Evolutionary conservation across 2,113 vertebrate genomes (phyloP).

Genomic region (Athene cunicularia): DNA sequence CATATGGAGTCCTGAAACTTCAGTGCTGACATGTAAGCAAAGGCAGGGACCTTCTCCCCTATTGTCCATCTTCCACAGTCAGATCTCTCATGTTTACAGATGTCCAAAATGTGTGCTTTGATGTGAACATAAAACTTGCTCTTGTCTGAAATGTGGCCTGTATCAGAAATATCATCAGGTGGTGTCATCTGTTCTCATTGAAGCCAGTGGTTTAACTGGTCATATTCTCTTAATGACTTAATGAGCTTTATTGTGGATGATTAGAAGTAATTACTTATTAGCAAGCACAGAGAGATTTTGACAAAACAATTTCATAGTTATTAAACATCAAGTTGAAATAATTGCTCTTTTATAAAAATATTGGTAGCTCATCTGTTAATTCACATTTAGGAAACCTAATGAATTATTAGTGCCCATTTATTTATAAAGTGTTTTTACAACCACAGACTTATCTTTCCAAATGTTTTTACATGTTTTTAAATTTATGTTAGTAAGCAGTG

Average conservation of each 20-base stretch:
- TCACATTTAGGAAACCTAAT: not conserved
- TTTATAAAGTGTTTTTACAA: not conserved
- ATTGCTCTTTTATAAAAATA: not conserved
- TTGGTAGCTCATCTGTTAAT: not conserved
- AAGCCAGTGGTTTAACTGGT: not conserved
- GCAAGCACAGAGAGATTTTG: not conserved
- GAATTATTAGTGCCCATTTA: not conserved
- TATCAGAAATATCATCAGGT: not conserved
- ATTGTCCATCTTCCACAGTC: not conserved
- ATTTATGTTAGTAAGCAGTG: not conserved
- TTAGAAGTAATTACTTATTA: conserved; percentile 16
- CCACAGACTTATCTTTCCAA: not conserved
- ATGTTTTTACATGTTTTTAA: not conserved
- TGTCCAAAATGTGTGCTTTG: not conserved
- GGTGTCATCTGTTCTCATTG: not conserved
- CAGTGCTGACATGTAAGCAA: not conserved
- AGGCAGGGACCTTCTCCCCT: not conserved
- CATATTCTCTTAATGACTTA: not conserved
- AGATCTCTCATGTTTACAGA: not conserved
- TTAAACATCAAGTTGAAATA: not conserved
- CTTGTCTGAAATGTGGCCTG: not conserved
- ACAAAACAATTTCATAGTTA: not conserved
- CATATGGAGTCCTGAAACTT: not conserved
- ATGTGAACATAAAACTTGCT: not conserved
- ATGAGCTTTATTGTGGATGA: not conserved